phyloP scores from a whole-genome alignment of 2,113 vertebrate species.

The Psilopogon haemacephalus region DNA sequence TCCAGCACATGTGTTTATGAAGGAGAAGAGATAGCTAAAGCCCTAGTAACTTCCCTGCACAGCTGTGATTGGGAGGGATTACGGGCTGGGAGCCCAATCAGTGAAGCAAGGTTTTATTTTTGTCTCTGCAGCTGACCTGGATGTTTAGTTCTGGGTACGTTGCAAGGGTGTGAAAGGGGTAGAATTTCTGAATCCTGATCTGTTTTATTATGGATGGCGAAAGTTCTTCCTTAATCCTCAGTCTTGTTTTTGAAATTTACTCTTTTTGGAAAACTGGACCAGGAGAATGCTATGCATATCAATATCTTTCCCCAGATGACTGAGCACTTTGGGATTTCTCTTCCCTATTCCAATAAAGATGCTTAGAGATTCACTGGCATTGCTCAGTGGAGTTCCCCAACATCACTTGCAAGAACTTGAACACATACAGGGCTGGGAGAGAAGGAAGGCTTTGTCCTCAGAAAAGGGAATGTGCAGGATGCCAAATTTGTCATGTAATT shows the following conservation, averaged over 20 bases:
- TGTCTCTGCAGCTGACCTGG: constrained; percentile 63
- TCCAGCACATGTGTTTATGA: background rate
- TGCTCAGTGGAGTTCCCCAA: constrained; percentile 60
- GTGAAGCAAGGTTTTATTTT: constrained; percentile 67
- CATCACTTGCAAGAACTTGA: background rate
- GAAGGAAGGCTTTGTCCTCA: constrained; percentile 25
- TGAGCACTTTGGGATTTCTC: constrained; percentile 11
- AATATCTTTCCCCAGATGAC: background rate
- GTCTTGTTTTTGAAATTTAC: constrained; percentile 23
- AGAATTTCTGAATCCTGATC: constrained; percentile 60
- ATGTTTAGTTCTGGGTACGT: constrained; percentile 58
- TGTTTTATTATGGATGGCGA: constrained; percentile 24
- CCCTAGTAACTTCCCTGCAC: constrained; percentile 44
- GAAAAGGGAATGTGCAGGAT: constrained; percentile 17
- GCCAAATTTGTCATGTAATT: background rate
- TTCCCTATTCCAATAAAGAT: constrained; percentile 2
- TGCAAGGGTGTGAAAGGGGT: constrained; percentile 63
- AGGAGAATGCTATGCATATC: background rate
- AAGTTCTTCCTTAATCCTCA: constrained; percentile 17
- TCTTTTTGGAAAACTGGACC: constrained; percentile 2
- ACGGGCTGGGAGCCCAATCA: constrained; percentile 46
- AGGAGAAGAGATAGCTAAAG: constrained; percentile 6
- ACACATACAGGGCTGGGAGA: background rate
- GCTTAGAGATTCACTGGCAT: constrained; percentile 23
- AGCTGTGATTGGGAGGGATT: constrained; percentile 53